phyloP scores from a whole-genome alignment of 2,797 vertebrate genomes.

The Melanotaenia pygmaea region DNA sequence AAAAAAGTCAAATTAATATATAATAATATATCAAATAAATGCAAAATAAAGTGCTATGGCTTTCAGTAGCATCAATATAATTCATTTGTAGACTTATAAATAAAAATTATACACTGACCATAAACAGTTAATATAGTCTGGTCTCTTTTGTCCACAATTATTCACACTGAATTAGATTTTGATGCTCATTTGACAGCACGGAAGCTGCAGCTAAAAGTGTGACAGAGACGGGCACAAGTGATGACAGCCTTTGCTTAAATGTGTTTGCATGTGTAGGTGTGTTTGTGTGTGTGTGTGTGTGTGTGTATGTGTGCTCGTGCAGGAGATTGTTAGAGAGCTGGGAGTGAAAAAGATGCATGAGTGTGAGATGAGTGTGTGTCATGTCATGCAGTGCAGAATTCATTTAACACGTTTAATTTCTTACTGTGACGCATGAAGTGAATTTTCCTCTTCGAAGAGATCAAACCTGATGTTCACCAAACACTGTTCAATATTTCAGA shows the following conservation, averaged over 20 bases:
- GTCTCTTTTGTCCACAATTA: slow-evolving; percentile 1
- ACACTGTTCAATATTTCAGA: neutral
- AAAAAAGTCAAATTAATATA: neutral
- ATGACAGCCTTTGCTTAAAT: neutral
- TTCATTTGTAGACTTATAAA: too few species aligned
- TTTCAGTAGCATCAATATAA: too few species aligned
- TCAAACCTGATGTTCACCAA: neutral
- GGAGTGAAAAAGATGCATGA: neutral
- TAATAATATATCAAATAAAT: neutral
- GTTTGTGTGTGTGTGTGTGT: neutral
- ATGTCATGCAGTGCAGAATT: slow-evolving; percentile 43
- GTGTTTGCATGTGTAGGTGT: neutral
- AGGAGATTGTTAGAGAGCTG: neutral
- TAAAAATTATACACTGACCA: too few species aligned
- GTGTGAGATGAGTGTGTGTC: neutral
- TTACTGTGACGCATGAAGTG: slow-evolving; percentile 14
- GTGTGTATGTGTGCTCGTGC: neutral
- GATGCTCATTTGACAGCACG: slow-evolving; percentile 43
- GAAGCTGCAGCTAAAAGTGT: slow-evolving; percentile 31
- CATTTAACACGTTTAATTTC: slow-evolving; percentile 48
- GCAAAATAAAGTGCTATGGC: neutral
- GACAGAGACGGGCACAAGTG: neutral
- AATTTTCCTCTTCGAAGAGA: slow-evolving; percentile 14
- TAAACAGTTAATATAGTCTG: too few species aligned
- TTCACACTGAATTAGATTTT: slow-evolving; percentile 8